Base-by-base conservation (phyloP, 2,113 vertebrate genomes). In the Promerops cafer region DNA sequence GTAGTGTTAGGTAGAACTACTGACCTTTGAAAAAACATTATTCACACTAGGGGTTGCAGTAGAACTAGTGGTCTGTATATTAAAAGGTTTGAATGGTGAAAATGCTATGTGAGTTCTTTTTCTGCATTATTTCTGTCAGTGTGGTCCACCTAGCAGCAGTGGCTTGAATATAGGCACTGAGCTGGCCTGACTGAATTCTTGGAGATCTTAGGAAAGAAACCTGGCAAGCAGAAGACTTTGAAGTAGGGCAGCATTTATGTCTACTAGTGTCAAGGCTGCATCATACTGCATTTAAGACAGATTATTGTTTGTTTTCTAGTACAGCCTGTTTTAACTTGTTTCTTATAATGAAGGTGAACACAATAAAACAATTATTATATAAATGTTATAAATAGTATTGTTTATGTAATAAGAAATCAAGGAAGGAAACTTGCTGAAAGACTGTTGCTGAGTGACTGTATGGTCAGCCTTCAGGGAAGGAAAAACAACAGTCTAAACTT, bases 351-450 rank as follows among this genome's bases (percentile, higher is more conserved):
- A 92, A 78, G 20, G 17, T 76, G n/a, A 92, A 74, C 27, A 94
- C n/a, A 82, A 42, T 78, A 54, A 59, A 90, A 42, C 13, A n/a
- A n/a, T 19, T 69, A 54, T 40, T 93, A 68, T 68, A 68, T 37
- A 91, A 93, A 60, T 52, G 16, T 60, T 96, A 87, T 82, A 91
- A 94, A 84, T 85, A 64, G 69, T 56, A 56, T 31, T 93, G 75
- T 82, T 96, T 95, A n/a, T 49, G 23, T 84, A 37, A 50, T 37
- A 76, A 53, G 27, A 56, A 72, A 60, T 68, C 27, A 75, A 76
- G 40, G 79, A 93, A 89, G 56, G 77, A 92, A 83, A 52, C 27
- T 59, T 93, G 35, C 39, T 85, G 23, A 85, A 96, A 81, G 42
- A n/a, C 44, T 56, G 6, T 64, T 87, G 39, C 35, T 89, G 76